Conservation (phyloP, 2,888 invertebrate genomes). For the Amphimallon solstitiale region DNA sequence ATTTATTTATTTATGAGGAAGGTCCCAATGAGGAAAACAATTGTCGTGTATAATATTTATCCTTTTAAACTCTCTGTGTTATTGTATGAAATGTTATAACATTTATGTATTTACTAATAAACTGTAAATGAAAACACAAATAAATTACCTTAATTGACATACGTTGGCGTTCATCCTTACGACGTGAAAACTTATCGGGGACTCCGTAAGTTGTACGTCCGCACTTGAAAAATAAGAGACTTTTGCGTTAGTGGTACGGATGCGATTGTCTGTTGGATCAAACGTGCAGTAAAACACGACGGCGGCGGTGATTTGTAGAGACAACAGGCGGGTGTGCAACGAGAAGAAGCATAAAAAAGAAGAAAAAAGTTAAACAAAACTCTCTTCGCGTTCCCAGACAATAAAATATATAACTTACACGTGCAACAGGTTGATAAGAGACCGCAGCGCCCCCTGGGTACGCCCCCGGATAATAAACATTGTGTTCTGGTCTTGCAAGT, state of each 20-base stretch:
- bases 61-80: too few species aligned
- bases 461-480: constrained; percentile 67
- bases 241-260: constrained; percentile 52
- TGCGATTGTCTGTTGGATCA: constrained; percentile 48
- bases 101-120: too few species aligned
- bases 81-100: too few species aligned
- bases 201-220: constrained; percentile 60
- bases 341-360: neutral
- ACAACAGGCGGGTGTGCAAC: neutral
- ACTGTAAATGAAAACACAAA: too few species aligned
- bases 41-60: too few species aligned
- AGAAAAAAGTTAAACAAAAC: neutral
- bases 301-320: neutral
- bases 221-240: constrained; percentile 57
- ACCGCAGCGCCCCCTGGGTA: constrained; percentile 46
- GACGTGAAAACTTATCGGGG: constrained; percentile 68
- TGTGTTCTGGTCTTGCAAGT: constrained; percentile 67
- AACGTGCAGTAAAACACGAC: neutral
- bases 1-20: too few species aligned
- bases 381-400: constrained; percentile 12
- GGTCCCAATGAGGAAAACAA: too few species aligned
- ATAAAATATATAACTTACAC: constrained; percentile 36
- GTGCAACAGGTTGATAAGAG: constrained; percentile 52
- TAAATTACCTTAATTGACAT: constrained; percentile 67
- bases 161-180: constrained; percentile 70